Evolutionary conservation across 2,888 invertebrate genomes (phyloP).

Genomic region (Junonia oenone): DNA sequence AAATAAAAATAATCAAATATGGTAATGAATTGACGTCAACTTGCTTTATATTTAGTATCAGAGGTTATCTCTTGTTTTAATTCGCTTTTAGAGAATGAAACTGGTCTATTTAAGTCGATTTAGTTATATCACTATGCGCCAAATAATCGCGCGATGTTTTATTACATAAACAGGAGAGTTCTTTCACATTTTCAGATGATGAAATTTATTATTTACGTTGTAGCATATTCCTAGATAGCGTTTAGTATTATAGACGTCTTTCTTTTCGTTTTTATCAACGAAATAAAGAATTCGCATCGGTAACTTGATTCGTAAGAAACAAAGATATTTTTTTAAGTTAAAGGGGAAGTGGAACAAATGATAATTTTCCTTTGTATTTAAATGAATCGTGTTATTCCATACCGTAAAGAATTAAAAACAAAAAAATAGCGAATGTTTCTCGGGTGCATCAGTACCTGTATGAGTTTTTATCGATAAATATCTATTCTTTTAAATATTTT

Average conservation of each 20-base stretch:
- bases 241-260: not conserved
- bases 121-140: constrained; percentile 37
- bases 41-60: constrained; percentile 21
- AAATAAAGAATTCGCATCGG: too few species aligned
- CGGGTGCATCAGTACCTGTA: too few species aligned
- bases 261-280: too few species aligned
- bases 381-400: too few species aligned
- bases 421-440: too few species aligned
- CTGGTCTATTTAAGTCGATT: constrained; percentile 50
- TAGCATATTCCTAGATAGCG: not conserved
- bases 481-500: too few species aligned
- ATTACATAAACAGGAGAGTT: constrained; percentile 22
- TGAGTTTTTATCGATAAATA: too few species aligned
- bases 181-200: constrained; percentile 24
- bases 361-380: too few species aligned
- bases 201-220: constrained; percentile 27
- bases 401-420: too few species aligned
- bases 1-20: constrained; percentile 2
- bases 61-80: constrained; percentile 49
- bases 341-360: too few species aligned
- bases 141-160: constrained; percentile 36
- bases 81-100: constrained; percentile 38
- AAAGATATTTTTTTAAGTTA: too few species aligned
- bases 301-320: too few species aligned
- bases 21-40: constrained; percentile 37